Percentiles rank a stretch among this genome's conserved stretches.
phyloP scores from a whole-genome alignment of 2,888 invertebrate species.

The Aspidapion aeneum region DNA sequence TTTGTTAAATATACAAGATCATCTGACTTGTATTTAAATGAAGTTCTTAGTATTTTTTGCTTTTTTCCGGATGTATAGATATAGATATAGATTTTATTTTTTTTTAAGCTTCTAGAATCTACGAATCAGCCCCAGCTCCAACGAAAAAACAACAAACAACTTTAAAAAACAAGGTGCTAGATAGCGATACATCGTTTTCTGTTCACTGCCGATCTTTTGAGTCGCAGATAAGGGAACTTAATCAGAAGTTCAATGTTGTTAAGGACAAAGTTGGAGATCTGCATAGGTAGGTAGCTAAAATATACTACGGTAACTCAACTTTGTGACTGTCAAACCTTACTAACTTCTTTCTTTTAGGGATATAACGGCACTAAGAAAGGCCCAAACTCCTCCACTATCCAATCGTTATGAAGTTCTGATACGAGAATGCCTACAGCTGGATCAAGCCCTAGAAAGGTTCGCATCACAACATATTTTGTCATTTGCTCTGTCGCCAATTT shows the following conservation, averaged over 20 bases:
- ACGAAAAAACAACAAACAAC: conserved; percentile 45
- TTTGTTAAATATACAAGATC: too few species aligned
- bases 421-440: conserved; percentile 56
- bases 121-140: conserved; percentile 42
- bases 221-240: conserved; percentile 56
- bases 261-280: conserved; percentile 64
- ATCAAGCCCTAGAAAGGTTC: conserved; percentile 56
- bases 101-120: conserved; percentile 39
- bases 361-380: conserved; percentile 58
- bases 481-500: conserved; percentile 2
- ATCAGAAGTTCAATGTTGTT: conserved; percentile 57
- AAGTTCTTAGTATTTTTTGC: too few species aligned
- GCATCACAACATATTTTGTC: neutral
- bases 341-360: conserved; percentile 48
- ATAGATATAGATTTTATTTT: too few species aligned
- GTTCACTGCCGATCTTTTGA: conserved; percentile 61
- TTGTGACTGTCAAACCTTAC: neutral
- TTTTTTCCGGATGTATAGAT: too few species aligned
- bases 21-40: too few species aligned
- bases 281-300: conserved; percentile 48
- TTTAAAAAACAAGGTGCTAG: conserved; percentile 46
- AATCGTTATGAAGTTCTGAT: conserved; percentile 53
- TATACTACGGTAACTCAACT: too few species aligned
- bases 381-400: conserved; percentile 44
- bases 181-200: conserved; percentile 58